Evolutionary conservation across 2,888 invertebrate species (phyloP), one percentile per base, ranked within the genome.

Genomic region (Scotopteryx bipunctaria): DNA sequence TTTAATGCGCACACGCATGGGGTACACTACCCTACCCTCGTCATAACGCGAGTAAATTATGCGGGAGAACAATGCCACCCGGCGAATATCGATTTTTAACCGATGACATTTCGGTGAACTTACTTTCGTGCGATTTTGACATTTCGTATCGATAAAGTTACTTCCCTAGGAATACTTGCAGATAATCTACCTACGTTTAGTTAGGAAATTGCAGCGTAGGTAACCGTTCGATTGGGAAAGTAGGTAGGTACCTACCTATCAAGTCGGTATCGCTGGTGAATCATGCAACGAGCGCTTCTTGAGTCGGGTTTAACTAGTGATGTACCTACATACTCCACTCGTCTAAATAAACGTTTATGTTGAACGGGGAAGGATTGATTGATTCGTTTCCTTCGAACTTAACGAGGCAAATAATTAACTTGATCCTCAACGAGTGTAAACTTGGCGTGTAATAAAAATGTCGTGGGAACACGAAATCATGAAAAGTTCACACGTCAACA

Each of bases 1-100:
- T 16, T 41, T n/a, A 52, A 63, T 78, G 83, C 81, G 83, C 79
- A 69, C 66, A 81, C 83, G 83, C 85, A 72, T 69, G 67, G 69
- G 77, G 76, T 69, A 72, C 71, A 66, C 69, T 67, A 69, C 77
- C 80, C 77, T 73, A 68, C 77, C 81, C 77, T 74, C 66, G 64
- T 68, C 61, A 73, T 72, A 69, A 78, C 76, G 74, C 74, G 71
- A 68, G 71, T 72, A 63, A 70, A 68, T 76, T 70, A 78, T 74
- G 79, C 73, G 80, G 79, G 80, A 78, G 76, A 73, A 79, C 70
- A 77, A 77, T 76, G 61, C 73, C 66, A 75, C 62, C 69, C 65
- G 64, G 63, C 64, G 59, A 66, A 53, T 78, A 83, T 81, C 79
- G 83, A 82, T 81, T 81, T 78, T 77, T 66, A 66, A 68, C 66